Evolutionary conservation across 2,113 vertebrate genomes (phyloP).

Genomic region (Hippocampus abdominalis): DNA sequence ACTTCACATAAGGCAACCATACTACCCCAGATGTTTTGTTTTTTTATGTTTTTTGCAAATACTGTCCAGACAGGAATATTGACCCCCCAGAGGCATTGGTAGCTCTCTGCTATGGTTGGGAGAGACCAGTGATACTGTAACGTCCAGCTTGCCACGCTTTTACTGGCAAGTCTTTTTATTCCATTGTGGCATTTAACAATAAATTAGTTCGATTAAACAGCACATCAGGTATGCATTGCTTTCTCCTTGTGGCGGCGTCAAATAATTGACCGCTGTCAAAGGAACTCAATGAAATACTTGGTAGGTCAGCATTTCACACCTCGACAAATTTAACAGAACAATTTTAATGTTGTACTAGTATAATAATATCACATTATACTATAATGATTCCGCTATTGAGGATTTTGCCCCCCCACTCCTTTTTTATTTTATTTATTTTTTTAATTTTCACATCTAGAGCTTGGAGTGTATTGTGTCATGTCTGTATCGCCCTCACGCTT

Average conservation of each 20-base stretch:
- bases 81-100: slow-evolving; percentile 44
- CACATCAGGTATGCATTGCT: not conserved
- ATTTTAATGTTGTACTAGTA: not conserved
- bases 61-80: slow-evolving; percentile 90
- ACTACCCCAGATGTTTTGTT: slow-evolving; percentile 79
- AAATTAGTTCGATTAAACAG: not conserved
- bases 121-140: slow-evolving; percentile 7
- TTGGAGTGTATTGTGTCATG: no score
- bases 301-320: not conserved
- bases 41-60: slow-evolving; percentile 74
- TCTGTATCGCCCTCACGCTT: no score
- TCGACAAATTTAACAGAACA: not conserved
- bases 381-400: not conserved
- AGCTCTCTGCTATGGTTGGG: slow-evolving; percentile 22
- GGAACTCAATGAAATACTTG: not conserved
- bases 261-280: not conserved
- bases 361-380: not conserved
- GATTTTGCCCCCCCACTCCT: no score
- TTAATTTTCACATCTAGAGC: no score
- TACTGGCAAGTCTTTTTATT: not conserved
- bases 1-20: slow-evolving; percentile 94
- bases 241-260: not conserved
- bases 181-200: not conserved
- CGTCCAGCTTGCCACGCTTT: not conserved
- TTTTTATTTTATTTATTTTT: no score